phyloP scores from a whole-genome alignment of 2,797 vertebrate genomes.

The Cryptoblepharus egeriae region DNA sequence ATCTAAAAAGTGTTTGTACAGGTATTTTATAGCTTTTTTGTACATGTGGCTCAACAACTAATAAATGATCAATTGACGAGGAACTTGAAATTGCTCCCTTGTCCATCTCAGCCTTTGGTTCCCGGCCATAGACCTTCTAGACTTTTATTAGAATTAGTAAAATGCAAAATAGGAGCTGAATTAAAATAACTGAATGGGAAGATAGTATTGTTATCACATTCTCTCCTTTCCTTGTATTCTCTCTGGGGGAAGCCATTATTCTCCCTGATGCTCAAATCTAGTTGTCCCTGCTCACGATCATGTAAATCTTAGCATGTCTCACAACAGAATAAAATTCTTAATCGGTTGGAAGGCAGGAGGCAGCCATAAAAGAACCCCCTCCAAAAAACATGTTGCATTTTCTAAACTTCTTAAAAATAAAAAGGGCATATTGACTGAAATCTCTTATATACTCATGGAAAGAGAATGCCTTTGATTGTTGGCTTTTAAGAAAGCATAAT shows the following conservation, averaged over 20 bases:
- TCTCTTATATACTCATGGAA: slow-evolving; percentile 62
- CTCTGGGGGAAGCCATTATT: slow-evolving; percentile 70
- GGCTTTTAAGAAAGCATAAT: not conserved
- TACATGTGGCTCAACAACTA: no score
- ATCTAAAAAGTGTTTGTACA: not conserved
- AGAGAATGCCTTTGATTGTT: not conserved
- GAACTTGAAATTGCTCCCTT: slow-evolving; percentile 53
- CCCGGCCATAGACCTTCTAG: slow-evolving; percentile 45
- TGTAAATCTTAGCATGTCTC: slow-evolving; percentile 73
- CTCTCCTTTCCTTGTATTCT: slow-evolving; percentile 69
- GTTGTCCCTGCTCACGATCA: slow-evolving; percentile 63
- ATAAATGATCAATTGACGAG: slow-evolving; percentile 47
- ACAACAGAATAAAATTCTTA: slow-evolving; percentile 64
- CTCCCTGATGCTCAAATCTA: slow-evolving; percentile 72
- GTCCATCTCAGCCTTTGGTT: slow-evolving; percentile 62
- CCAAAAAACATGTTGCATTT: slow-evolving; percentile 65
- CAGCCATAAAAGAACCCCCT: slow-evolving; percentile 38
- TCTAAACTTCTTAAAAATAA: slow-evolving; percentile 65
- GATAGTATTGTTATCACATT: slow-evolving; percentile 64
- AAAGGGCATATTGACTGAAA: slow-evolving; percentile 67
- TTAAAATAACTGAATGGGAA: slow-evolving; percentile 70
- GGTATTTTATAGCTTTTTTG: no score
- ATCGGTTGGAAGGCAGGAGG: slow-evolving; percentile 76
- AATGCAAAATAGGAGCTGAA: slow-evolving; percentile 68
- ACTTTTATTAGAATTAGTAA: slow-evolving; percentile 69